A percentile compares a stretch with the other conserved stretches of the same genome.
These are phyloP conservation scores for Formica exsecta DNA, from an alignment of 1,140 invertebrate genomes.

Conservation along the genomic window DNA sequence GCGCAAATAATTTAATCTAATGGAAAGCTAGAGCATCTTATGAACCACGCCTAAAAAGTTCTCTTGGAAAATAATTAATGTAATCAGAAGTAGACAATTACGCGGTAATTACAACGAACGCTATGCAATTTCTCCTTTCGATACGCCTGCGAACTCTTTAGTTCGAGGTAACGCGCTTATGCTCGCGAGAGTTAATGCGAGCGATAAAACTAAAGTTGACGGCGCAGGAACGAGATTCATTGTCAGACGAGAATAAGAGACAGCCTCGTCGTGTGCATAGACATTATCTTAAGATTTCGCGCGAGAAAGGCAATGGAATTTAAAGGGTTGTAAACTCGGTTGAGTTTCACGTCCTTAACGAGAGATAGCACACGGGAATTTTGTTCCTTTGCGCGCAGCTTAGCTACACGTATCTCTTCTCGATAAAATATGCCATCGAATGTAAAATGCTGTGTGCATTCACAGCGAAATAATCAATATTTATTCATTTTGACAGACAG, in stretches of 20 bases:
- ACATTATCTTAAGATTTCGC: constrained; percentile 67
- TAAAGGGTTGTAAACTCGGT: constrained; percentile 34
- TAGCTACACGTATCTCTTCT: neutral
- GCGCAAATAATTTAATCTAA: constrained; percentile 31
- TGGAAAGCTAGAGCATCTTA: constrained; percentile 31
- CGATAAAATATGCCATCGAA: neutral
- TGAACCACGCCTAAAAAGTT: constrained; percentile 15
- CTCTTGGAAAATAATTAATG: constrained; percentile 47
- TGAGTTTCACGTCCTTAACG: constrained; percentile 20
- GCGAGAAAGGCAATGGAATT: constrained; percentile 33
- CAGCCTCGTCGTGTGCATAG: constrained; percentile 6
- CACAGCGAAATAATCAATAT: constrained; percentile 8
- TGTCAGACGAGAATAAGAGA: constrained; percentile 36
- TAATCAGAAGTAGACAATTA: constrained; percentile 70
- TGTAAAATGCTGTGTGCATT: neutral
- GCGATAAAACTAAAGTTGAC: constrained; percentile 57
- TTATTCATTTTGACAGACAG: neutral
- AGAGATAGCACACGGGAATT: constrained; percentile 28
- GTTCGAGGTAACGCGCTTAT: constrained; percentile 56
- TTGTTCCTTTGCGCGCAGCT: constrained; percentile 14
- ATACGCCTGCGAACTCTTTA: constrained; percentile 17
- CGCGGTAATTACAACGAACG: constrained; percentile 49
- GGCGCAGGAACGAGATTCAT: constrained; percentile 25
- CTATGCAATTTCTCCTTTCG: constrained; percentile 57
- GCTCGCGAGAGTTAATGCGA: constrained; percentile 52